Conservation (phyloP, 2,797 vertebrate species). For the Bradypodion pumilum region DNA sequence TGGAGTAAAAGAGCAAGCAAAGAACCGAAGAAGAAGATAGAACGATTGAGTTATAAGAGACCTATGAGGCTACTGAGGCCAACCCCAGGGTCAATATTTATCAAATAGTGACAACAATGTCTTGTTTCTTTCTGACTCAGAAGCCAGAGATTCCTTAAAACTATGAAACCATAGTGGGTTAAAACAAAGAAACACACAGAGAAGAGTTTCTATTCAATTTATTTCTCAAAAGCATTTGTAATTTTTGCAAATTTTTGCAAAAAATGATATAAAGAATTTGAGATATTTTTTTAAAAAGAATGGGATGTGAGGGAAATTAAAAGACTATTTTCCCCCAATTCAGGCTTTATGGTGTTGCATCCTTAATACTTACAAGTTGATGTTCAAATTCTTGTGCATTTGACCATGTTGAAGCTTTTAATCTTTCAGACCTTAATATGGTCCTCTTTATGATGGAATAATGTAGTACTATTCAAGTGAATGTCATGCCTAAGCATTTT, state of each 20-base stretch:
- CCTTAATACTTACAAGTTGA: not conserved
- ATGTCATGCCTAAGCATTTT: no score
- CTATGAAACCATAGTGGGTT: not conserved
- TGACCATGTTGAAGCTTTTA: not conserved
- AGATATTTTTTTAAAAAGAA: no score
- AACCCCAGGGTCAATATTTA: no score
- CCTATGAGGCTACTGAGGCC: no score
- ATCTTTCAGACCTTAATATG: not conserved
- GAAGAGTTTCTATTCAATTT: not conserved
- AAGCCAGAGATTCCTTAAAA: not conserved
- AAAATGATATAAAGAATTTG: not conserved
- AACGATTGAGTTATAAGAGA: no score
- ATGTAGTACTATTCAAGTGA: not conserved
- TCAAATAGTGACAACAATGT: not conserved
- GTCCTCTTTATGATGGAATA: not conserved
- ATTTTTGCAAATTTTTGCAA: not conserved
- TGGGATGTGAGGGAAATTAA: no score
- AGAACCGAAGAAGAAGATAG: no score
- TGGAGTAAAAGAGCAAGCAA: no score
- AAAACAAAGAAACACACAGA: not conserved
- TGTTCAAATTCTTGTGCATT: not conserved
- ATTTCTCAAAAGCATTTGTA: not conserved
- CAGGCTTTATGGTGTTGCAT: no score
- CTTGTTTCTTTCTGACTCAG: not conserved
- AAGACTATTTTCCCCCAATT: no score